A percentile compares a stretch with the other conserved stretches of the same genome.
These are phyloP conservation scores for Thaumetopoea pityocampa DNA, from an alignment of 1,140 invertebrate species.

Conservation along the genomic window DNA sequence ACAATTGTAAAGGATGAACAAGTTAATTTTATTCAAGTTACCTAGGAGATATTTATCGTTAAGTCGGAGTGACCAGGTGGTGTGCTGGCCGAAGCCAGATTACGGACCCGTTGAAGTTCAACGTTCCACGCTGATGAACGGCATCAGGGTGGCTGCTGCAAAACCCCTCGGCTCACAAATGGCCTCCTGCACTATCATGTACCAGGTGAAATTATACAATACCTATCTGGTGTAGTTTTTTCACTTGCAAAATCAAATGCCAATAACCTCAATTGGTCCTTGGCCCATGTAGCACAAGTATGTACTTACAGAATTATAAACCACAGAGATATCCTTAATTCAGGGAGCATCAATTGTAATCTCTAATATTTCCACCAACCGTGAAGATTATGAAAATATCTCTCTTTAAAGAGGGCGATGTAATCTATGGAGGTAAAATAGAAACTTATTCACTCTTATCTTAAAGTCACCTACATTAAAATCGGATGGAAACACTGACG, in stretches of 20 bases:
- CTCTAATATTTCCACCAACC: too few relatives aligned
- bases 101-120: constrained; percentile 46
- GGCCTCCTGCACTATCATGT: constrained; percentile 53
- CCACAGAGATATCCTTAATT: too few relatives aligned
- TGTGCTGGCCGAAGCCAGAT: constrained; percentile 19
- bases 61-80: neutral
- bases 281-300: too few relatives aligned
- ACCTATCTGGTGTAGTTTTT: neutral
- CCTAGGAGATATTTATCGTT: constrained; percentile 2
- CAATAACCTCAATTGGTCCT: neutral
- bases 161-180: constrained; percentile 36
- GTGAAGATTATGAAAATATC: too few relatives aligned
- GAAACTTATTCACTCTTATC: too few relatives aligned
- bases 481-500: too few relatives aligned
- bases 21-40: neutral
- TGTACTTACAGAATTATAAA: too few relatives aligned
- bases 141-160: constrained; percentile 37
- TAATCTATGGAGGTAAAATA: too few relatives aligned
- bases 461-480: too few relatives aligned
- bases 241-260: neutral
- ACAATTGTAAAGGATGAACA: constrained; percentile 2
- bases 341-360: too few relatives aligned
- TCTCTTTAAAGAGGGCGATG: too few relatives aligned
- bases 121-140: constrained; percentile 39
- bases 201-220: constrained; percentile 36